Conservation (phyloP, 53 echinoderm and acorn worm species). For the Echinometra lucunter region DNA sequence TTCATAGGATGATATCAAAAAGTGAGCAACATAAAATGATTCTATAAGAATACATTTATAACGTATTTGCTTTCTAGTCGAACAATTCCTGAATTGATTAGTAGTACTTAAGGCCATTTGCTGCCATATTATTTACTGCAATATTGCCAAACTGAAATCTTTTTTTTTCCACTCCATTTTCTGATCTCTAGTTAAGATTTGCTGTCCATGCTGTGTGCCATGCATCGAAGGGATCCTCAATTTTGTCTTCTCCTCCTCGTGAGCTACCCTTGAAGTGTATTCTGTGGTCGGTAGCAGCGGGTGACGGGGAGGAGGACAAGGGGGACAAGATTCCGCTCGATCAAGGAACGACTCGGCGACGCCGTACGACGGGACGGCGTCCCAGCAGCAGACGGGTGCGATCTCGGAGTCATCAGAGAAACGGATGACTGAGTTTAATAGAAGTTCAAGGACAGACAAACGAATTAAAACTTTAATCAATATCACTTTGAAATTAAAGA, state of each 20-base stretch:
- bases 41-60: neutral
- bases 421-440: neutral
- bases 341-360: neutral
- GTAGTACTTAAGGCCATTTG: too few relatives aligned
- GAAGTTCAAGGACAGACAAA: neutral
- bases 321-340: slow-evolving; percentile 3
- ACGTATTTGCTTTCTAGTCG: neutral
- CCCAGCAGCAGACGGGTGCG: neutral
- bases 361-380: neutral
- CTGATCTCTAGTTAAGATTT: slow-evolving; percentile 65
- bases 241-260: slow-evolving; percentile 55
- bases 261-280: slow-evolving; percentile 71
- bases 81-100: neutral
- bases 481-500: too few relatives aligned
- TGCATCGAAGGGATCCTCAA: slow-evolving; percentile 68
- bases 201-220: slow-evolving; percentile 76
- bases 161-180: neutral
- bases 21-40: neutral
- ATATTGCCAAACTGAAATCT: too few relatives aligned
- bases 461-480: too few relatives aligned
- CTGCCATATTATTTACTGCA: too few relatives aligned
- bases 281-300: slow-evolving; percentile 61
- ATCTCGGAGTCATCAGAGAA: neutral
- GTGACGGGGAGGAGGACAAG: slow-evolving; percentile 57
- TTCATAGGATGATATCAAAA: neutral